Base-by-base conservation (phyloP, 2,113 vertebrate genomes). In the Oreochromis aureus region DNA sequence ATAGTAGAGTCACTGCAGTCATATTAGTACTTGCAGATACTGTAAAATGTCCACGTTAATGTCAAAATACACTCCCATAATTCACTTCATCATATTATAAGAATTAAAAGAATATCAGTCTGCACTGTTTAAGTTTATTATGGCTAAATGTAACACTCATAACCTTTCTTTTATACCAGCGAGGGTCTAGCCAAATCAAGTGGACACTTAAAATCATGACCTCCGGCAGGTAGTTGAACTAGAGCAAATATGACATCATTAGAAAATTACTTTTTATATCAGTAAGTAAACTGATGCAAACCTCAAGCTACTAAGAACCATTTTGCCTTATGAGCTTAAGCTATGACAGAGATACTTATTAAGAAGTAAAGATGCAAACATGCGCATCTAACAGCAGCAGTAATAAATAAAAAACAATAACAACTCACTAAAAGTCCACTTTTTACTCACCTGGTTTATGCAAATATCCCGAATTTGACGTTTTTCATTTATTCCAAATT, bases 381-480 rank as follows among this genome's bases (percentile, higher is more conserved):
- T 12, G 46, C 30, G 18, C 12, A 58, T 34, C 32, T 80, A 5
- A 73, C 6, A 53, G 32, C 6, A 87, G 71, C 34, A 36, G 41
- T 11, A 15, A 51, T 22, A 59, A 32, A 78, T 53, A 8, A 34
- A 27, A 8, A 78, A 34, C 48, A 34, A 78, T 53, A 78, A 78
- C 30, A 51, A 76, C 27, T 30, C 24, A 32, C 18, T 53, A 53
- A 32, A 16, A 51, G 48, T 54, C 7, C 15, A 48, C 34, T 56
- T 69, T 44, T 78, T 8, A 91, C 95, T 93, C 30, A 96, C 94
- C 94, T 94, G 84, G 51, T 92, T 92, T 59, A 87, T 81, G 69
- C 66, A 92, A 92, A 83, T 91, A 89, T 95, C 94, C 95, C 2
- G 84, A 79, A 48, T 80, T 39, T 80, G 34, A 34, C 53, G 59